These are phyloP conservation scores for Marisa cornuarietis DNA, from an alignment of 1,140 invertebrate genomes.

Conservation along the genomic window DNA sequence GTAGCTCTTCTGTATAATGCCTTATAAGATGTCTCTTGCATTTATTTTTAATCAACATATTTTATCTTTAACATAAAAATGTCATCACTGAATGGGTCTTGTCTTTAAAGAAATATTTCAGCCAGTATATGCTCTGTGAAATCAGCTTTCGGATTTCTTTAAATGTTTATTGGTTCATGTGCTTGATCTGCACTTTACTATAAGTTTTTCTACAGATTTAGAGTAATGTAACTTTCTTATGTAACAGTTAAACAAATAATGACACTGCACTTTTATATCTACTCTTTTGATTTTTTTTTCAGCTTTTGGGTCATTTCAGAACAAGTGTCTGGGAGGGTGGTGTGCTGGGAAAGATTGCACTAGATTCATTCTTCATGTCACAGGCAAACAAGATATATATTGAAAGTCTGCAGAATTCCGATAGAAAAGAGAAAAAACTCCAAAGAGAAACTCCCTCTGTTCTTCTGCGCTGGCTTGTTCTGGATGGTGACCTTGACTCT, in stretches of 20 bases:
- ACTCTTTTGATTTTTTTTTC: conserved; percentile 13
- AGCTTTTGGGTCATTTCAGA: conserved; percentile 59
- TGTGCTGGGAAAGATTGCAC: conserved; percentile 50
- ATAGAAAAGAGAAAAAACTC: conserved; percentile 37
- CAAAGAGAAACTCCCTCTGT: conserved; percentile 46
- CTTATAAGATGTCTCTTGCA: neutral
- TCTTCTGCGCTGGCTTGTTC: conserved; percentile 58
- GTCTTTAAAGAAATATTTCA: too few species aligned
- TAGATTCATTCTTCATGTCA: conserved; percentile 48
- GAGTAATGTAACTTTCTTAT: too few species aligned
- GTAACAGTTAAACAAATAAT: too few species aligned
- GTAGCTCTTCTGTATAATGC: neutral
- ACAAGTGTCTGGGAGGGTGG: conserved; percentile 60
- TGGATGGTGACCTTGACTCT: conserved; percentile 60
- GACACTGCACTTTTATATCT: neutral
- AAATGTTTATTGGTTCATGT: too few species aligned
- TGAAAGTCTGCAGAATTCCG: conserved; percentile 33
- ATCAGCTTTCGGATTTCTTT: too few species aligned
- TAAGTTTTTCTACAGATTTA: too few species aligned
- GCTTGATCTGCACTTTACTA: too few species aligned
- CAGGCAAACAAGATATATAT: conserved; percentile 50
- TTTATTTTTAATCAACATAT: neutral
- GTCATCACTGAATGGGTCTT: too few species aligned
- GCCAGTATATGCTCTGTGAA: too few species aligned
- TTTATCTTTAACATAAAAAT: neutral